Base-by-base conservation (phyloP, 2,888 invertebrate genomes). In the Sesia apiformis region DNA sequence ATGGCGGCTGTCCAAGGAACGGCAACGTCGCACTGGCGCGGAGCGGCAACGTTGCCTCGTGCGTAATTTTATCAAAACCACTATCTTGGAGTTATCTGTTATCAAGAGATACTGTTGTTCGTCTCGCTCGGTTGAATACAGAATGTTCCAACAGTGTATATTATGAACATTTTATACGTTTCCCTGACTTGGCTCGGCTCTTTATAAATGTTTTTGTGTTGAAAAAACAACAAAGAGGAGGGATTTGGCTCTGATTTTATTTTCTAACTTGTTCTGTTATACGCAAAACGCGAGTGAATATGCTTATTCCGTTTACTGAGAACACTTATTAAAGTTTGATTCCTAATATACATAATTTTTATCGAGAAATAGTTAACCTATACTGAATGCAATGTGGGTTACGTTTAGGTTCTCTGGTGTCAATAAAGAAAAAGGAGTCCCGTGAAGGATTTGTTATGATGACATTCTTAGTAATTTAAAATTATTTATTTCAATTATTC, bases 51-150 rank as follows among this genome's bases (percentile, higher is more conserved):
- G 43, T 62, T 72, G 76, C 73, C 56, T 60, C 72, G 68, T 75
- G 76, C 82, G 84, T 84, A 81, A 84, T 84, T 83, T 83, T 81
- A 83, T 84, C 81, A 75, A 72, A 68, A 64, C 57, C 58, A 59
- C 63, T 67, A 69, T 74, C 71, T 67, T 60, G 50, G 62, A 60
- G 65, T 72, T 77, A 80, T 81, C 76, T 76, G 64, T 75, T 81
- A 77, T 76, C 76, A 74, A 66, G 62, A 64, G 65, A 62, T 49
- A 46, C 49, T 57, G 55, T 56, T 55, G 55, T 62, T 59, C 55
- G 66, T 70, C 60, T 61, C 58, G 58, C 63, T 60, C 54, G 50
- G 41, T 39, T 43, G 50, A 8, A 23, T 50, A n/a, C 46, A 46
- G 23, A 46, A 46, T 23, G 8, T 8, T 46, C 8, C 8, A 46